Conservation (phyloP, 2,888 invertebrate genomes). For the Catocala nupta region DNA sequence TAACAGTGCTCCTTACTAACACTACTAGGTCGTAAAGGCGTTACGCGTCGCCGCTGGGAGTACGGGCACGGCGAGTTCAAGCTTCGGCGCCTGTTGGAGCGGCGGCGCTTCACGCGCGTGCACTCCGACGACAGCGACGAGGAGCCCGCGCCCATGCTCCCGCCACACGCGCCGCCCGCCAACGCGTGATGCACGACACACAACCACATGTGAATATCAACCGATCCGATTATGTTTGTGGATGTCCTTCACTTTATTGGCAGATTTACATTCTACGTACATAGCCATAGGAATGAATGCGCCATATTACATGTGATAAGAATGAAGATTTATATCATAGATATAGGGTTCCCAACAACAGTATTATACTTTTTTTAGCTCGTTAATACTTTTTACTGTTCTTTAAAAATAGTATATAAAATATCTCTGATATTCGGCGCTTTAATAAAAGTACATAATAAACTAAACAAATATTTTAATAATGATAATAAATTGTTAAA, state of each 20-base stretch:
- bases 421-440: too few relatives aligned
- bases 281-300: too few relatives aligned
- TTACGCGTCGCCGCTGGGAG: constrained; percentile 82
- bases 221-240: constrained; percentile 9
- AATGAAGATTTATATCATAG: too few relatives aligned
- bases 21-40: constrained; percentile 75
- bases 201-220: constrained; percentile 26
- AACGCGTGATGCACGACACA: constrained; percentile 64
- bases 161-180: constrained; percentile 66
- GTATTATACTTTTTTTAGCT: too few relatives aligned
- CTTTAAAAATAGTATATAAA: too few relatives aligned
- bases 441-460: too few relatives aligned
- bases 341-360: too few relatives aligned
- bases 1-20: constrained; percentile 18
- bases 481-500: too few relatives aligned
- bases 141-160: constrained; percentile 86
- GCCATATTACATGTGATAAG: too few relatives aligned
- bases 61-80: constrained; percentile 87
- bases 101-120: constrained; percentile 89
- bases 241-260: constrained; percentile 4
- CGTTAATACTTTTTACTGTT: too few relatives aligned
- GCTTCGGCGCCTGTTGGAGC: constrained; percentile 88
- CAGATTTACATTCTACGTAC: too few relatives aligned
- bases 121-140: constrained; percentile 90
- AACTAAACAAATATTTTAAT: too few relatives aligned